A percentile compares a stretch with the other conserved stretches of the same genome.
Conservation (phyloP, 2,888 invertebrate genomes). For the Lissonota sp. region DNA sequence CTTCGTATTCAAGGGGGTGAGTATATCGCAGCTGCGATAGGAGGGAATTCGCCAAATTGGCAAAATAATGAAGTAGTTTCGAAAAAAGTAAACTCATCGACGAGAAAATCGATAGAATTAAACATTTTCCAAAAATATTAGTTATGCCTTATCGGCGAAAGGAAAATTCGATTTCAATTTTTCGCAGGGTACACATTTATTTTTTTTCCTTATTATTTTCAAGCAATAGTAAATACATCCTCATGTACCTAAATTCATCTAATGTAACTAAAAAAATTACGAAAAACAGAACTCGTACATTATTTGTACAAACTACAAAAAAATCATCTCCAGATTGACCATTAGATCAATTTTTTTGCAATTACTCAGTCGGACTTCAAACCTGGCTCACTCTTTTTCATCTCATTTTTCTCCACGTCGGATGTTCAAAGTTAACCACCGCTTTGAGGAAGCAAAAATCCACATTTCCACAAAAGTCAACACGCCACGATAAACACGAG, state of each 20-base stretch:
- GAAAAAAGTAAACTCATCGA: too few relatives aligned
- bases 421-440: background rate
- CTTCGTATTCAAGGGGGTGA: slow-evolving; percentile 59
- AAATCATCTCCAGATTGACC: background rate
- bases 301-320: too few relatives aligned
- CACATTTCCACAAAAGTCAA: slow-evolving; percentile 22
- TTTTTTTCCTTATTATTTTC: too few relatives aligned
- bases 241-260: too few relatives aligned
- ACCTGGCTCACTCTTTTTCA: background rate
- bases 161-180: too few relatives aligned
- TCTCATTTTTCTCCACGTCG: background rate
- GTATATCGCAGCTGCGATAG: slow-evolving; percentile 46
- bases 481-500: background rate
- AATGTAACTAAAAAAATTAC: too few relatives aligned
- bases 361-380: background rate
- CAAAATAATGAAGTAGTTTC: background rate
- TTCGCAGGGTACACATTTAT: too few relatives aligned
- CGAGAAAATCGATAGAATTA: too few relatives aligned
- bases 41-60: background rate
- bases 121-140: too few relatives aligned
- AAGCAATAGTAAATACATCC: too few relatives aligned
- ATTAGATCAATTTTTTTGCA: background rate
- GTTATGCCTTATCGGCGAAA: too few relatives aligned
- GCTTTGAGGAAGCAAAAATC: slow-evolving; percentile 9
- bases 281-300: too few relatives aligned